Base-by-base conservation (phyloP, 2,888 invertebrate species). In the Tholera decimalis region DNA sequence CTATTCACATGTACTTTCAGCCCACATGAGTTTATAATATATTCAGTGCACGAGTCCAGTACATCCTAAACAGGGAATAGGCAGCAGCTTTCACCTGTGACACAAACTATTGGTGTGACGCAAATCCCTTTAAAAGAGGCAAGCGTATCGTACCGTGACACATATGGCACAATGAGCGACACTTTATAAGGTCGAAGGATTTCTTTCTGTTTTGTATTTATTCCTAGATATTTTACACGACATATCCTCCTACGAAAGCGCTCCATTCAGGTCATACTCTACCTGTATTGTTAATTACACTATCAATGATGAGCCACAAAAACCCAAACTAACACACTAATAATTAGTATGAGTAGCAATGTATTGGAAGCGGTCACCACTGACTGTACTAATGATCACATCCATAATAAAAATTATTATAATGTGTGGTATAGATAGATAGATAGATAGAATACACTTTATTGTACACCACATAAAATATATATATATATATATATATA, bases 101-200 rank as follows among this genome's bases (percentile, higher is more conserved):
- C 30, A 46, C 28, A 54, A 68, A 68, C 73, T 68, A 53, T 54
- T 37, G 33, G 8, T 44, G 20, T 56, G 47, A 57, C 47, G 18
- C 24, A 56, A 53, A 73, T 44, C 62, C 39, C 22, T 54, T 44
- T 53, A 56, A 55, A 35, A n/a, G 13, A 24, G 39, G 39, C 41
- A 44, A 30, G 30, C 22, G 51, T 59, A 39, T 30, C 3, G 54
- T 15, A 20, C 37, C 9, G 46, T 8, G 58, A 53, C 47, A 58
- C 13, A 47, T 13, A 30, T 20, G 41, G 13, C 20, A 33, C 30
- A 47, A 33, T 43, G 20, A 58, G 13, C 11, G 30, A 73, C 50
- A 51, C 11, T 41, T 35, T 46, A 53, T 56, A 56, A 20, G 51
- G 41, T 28, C 43, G 9, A 51, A 67, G 5, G 3, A 44, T 35